Base-by-base conservation (phyloP, 2,113 vertebrate species). In the Oryzias celebensis region DNA sequence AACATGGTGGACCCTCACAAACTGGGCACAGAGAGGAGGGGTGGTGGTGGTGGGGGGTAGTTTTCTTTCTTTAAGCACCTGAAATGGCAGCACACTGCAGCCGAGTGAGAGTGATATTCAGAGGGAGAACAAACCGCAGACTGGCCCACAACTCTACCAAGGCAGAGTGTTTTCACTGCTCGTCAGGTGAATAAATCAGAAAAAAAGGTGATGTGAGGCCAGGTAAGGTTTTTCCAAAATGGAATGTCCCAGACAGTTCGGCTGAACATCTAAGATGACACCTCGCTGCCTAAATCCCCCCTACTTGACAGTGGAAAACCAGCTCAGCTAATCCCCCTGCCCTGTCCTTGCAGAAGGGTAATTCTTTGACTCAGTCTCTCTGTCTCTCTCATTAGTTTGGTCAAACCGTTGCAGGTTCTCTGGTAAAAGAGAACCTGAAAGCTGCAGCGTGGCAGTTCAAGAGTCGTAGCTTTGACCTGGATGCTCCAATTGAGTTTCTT, bases 281-380 rank as follows among this genome's bases (percentile, higher is more conserved):
- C 69, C 62, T 72, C 15, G 3, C 57, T 26, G 43, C 52, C 58
- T 82, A 80, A 84, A 67, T 68, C 76, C 59, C 54, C 42, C 58
- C 55, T 28, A 66, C 72, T 77, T 60, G 60, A 36, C 71, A n/a
- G 62, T 55, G 58, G 72, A 83, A 63, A 2, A 73, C 79, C 68
- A 77, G 79, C 68, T 80, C 75, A 80, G 71, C 77, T 80, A 85
- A 87, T 83, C 78, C 81, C 46, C 36, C 36, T 36, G 36, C 36
- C 17, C 42, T 54, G 68, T 72, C 79, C 76, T 84, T 77, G 64
- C 57, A 55, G 56, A 58, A 67, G 70, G 64, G 61, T 69, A 62
- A 76, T 71, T 78, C 57, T 78, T 64, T 55, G 42, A 54, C 66
- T 62, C 48, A 1, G 13, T n/a, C 42, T 46, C 44, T 50, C 6